Conservation (phyloP, 2,888 invertebrate genomes). For the Auanema freiburgensis region DNA sequence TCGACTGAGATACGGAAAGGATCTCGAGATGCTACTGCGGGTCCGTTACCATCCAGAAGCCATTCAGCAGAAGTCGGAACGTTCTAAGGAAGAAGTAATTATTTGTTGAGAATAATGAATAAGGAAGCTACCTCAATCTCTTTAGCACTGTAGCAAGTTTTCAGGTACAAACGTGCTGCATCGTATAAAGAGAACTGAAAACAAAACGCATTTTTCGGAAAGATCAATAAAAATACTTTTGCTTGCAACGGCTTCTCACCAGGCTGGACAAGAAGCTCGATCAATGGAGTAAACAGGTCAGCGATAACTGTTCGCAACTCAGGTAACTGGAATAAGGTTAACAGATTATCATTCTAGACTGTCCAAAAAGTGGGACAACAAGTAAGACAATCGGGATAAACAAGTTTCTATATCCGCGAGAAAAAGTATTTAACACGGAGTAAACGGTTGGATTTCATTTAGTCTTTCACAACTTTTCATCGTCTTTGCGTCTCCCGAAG, state of each 20-base stretch:
- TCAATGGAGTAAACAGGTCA: constrained; percentile 34
- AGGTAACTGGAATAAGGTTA: constrained; percentile 28
- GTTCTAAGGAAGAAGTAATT: neutral
- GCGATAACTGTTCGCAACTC: constrained; percentile 28
- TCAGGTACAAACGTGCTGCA: constrained; percentile 28
- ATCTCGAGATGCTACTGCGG: neutral
- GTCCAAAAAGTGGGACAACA: too few relatives aligned
- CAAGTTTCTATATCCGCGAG: neutral
- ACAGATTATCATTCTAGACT: too few relatives aligned
- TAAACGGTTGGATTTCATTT: neutral
- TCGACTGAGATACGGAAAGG: constrained; percentile 17
- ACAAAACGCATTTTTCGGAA: neutral
- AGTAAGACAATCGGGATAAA: too few relatives aligned
- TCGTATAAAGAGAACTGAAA: constrained; percentile 37
- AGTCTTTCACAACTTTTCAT: too few relatives aligned
- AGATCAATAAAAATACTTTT: constrained; percentile 23
- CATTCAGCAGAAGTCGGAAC: neutral
- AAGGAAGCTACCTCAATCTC: constrained; percentile 6
- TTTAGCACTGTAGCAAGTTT: constrained; percentile 19
- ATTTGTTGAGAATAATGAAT: constrained; percentile 1
- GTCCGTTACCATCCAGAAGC: neutral
- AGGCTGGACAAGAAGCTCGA: constrained; percentile 42
- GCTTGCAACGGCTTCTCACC: constrained; percentile 32
- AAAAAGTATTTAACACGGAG: neutral
- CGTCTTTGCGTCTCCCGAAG: neutral